Evolutionary conservation across 2,888 invertebrate species (phyloP), one percentile per base, ranked within the genome.

Genomic region (Eilema sororculum): DNA sequence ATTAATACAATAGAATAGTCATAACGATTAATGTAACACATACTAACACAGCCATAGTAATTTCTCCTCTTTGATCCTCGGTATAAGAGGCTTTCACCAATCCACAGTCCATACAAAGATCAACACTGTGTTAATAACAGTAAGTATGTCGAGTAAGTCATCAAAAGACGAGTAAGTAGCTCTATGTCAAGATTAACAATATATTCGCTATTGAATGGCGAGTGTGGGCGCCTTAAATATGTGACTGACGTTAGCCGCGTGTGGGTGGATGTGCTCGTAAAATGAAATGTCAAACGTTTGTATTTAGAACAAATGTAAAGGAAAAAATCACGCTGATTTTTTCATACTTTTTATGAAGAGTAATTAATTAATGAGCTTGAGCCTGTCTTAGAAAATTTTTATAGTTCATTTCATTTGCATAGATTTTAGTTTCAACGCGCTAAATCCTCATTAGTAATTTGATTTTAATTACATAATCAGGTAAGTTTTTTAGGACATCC

Each of bases 221-320:
- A 52, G 28, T 60, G 77, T 80, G 79, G 77, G 75, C 56, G 73
- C 66, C 12, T 67, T 65, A 56, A 62, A 66, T 65, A 20, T 58
- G 37, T 64, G 60, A 56, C 67, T 64, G 79, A 70, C 71, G 79
- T 74, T 74, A 77, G 65, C 64, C 24, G 60, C n/a, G 57, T 46
- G 71, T 74, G 63, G 71, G 68, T 37, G 41, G 71, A 28, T 67
- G 64, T 62, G 61, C 57, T 57, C 64, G 63, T 52, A 46, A 58
- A 46, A 57, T 41, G 22, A 67, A 67, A 16, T 52, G 22, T 52
- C 57, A 37, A 30, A 20, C 33, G 16, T 25, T 24, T n/a, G 46
- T 24, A 68, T 68, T 68, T 25, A 37, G 25, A 56, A 63, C 30
- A 60, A 46, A 60, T 30, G 41, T 41, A 46, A 52, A 22, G 20